Percentiles rank a stretch among this genome's conserved stretches.
Evolutionary conservation across 2,797 vertebrate genomes (phyloP).

Genomic region (Mionectes olivaceus): DNA sequence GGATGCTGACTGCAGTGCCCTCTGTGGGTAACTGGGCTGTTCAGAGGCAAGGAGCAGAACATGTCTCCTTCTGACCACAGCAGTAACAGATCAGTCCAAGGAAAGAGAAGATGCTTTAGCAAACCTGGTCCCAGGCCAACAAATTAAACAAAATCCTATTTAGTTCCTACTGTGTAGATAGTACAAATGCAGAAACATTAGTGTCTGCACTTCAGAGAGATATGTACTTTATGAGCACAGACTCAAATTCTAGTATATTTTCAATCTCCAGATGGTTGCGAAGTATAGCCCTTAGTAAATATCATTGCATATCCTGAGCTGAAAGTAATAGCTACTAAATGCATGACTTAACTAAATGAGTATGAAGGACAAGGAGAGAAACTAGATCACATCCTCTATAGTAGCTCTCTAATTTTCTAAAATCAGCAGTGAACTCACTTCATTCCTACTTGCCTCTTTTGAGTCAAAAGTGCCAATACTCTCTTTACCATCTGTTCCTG

Average conservation of each 20-base stretch:
- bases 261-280: not conserved
- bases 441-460: not conserved
- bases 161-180: not conserved
- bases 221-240: not conserved
- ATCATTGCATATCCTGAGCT: not conserved
- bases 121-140: not conserved
- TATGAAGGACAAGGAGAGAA: not conserved
- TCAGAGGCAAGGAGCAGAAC: not conserved
- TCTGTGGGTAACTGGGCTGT: not conserved
- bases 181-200: not conserved
- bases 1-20: not conserved
- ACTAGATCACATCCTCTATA: not conserved
- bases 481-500: not conserved
- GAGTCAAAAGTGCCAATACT: not conserved
- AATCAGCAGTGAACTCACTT: not conserved
- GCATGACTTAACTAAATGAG: not conserved
- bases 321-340: not conserved
- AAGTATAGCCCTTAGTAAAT: not conserved
- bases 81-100: not conserved
- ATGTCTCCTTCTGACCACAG: not conserved
- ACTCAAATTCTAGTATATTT: not conserved
- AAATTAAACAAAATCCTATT: constrained; percentile 6
- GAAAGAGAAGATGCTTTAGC: not conserved
- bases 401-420: not conserved
- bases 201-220: not conserved